Evolutionary conservation across 2,888 invertebrate genomes (phyloP).

Genomic region (Podotricha telesiphe): DNA sequence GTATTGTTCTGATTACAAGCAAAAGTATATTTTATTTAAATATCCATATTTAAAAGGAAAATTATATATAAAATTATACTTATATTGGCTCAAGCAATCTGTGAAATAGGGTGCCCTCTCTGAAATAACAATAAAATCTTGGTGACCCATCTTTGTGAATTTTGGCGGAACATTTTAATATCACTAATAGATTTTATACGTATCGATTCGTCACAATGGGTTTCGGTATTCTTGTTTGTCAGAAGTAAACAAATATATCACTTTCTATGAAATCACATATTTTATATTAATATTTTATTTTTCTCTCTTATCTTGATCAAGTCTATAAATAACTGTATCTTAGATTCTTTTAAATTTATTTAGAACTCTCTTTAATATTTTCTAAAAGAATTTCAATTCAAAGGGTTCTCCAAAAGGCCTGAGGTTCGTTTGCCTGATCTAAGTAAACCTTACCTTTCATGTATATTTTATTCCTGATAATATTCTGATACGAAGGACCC

Average conservation of each 20-base stretch:
- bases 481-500: constrained; percentile 71
- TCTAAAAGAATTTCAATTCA: constrained; percentile 37
- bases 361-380: constrained; percentile 26
- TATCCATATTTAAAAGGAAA: constrained; percentile 41
- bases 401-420: constrained; percentile 55
- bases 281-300: not conserved
- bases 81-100: constrained; percentile 54
- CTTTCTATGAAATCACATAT: constrained; percentile 11
- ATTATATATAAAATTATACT: constrained; percentile 47
- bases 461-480: constrained; percentile 77
- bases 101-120: constrained; percentile 49
- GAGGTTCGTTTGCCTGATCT: constrained; percentile 65
- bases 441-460: constrained; percentile 74
- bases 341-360: not conserved
- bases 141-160: constrained; percentile 56
- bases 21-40: constrained; percentile 44
- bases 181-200: constrained; percentile 75
- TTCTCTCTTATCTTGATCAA: not conserved
- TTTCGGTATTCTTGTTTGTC: constrained; percentile 62
- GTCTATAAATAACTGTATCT: not conserved
- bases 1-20: constrained; percentile 5
- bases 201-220: constrained; percentile 72
- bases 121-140: constrained; percentile 56
- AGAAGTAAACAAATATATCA: constrained; percentile 59
- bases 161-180: constrained; percentile 66